Conservation (phyloP, 2,113 vertebrate species). For the Australoheros scitulus region DNA sequence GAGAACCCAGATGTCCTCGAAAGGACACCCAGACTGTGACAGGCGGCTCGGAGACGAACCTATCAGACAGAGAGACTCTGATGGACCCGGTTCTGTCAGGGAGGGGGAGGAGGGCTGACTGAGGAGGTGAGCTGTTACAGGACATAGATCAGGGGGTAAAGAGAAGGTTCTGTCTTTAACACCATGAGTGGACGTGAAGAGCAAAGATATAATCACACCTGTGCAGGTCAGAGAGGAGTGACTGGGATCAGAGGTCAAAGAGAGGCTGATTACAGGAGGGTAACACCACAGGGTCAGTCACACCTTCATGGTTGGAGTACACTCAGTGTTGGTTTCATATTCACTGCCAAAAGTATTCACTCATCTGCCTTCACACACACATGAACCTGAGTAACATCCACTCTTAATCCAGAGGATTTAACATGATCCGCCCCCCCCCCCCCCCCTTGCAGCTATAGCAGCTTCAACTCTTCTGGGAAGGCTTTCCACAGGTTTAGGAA, state of each 20-base stretch:
- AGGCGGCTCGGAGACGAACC: conserved; percentile 64
- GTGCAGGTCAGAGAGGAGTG: background rate
- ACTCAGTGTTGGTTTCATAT: too few species aligned
- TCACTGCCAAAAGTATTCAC: too few species aligned
- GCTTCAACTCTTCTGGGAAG: too few species aligned
- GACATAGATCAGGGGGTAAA: background rate
- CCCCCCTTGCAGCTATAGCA: too few species aligned
- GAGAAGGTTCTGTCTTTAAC: background rate
- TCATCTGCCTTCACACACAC: too few species aligned
- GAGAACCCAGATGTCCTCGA: conserved; percentile 79
- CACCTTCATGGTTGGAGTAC: too few species aligned
- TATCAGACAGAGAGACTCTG: conserved; percentile 74
- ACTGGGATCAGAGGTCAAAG: background rate
- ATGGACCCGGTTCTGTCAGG: conserved; percentile 43
- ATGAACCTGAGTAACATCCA: too few species aligned
- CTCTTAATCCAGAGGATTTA: too few species aligned
- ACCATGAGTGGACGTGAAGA: background rate
- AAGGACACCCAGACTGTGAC: conserved; percentile 65
- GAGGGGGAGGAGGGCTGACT: background rate
- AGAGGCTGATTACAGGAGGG: background rate
- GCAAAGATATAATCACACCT: background rate
- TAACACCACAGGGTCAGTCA: too few species aligned
- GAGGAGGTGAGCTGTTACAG: background rate
- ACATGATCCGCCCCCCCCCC: too few species aligned
- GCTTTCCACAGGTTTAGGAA: too few species aligned